Percentiles rank a stretch among this genome's conserved stretches.
Conservation (phyloP, 1,140 invertebrate genomes). For the Drosophila willistoni region DNA sequence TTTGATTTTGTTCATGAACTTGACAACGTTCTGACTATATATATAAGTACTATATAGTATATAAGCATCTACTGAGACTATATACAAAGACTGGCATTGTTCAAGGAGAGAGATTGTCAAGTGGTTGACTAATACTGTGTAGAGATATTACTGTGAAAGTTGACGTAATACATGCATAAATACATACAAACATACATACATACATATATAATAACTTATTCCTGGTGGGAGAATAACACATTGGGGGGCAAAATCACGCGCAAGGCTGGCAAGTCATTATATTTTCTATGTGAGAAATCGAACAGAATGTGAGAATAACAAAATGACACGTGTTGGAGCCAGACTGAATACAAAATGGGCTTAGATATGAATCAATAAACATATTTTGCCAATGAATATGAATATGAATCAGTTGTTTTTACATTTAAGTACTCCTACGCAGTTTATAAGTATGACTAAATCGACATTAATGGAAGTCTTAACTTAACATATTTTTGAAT, state of each 20-base stretch:
- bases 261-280: constrained; percentile 42
- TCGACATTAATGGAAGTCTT: neutral
- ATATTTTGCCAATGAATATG: neutral
- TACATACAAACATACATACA: no score
- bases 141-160: constrained; percentile 34
- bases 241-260: neutral
- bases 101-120: constrained; percentile 33
- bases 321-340: constrained; percentile 58
- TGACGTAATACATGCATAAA: constrained; percentile 21
- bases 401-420: neutral
- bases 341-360: constrained; percentile 39
- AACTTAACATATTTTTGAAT: no score
- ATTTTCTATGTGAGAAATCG: constrained; percentile 48
- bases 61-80: constrained; percentile 16
- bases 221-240: neutral
- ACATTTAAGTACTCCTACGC: neutral
- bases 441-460: neutral
- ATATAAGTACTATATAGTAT: neutral
- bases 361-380: constrained; percentile 7
- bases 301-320: constrained; percentile 46
- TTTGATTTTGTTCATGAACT: constrained; percentile 11
- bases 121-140: constrained; percentile 57
- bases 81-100: constrained; percentile 65
- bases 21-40: constrained; percentile 1
- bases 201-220: constrained; percentile 22